Percentiles rank a stretch among this genome's conserved stretches.
Evolutionary conservation across 1,140 invertebrate species (phyloP).

Genomic region (Tetramorium simillimum): DNA sequence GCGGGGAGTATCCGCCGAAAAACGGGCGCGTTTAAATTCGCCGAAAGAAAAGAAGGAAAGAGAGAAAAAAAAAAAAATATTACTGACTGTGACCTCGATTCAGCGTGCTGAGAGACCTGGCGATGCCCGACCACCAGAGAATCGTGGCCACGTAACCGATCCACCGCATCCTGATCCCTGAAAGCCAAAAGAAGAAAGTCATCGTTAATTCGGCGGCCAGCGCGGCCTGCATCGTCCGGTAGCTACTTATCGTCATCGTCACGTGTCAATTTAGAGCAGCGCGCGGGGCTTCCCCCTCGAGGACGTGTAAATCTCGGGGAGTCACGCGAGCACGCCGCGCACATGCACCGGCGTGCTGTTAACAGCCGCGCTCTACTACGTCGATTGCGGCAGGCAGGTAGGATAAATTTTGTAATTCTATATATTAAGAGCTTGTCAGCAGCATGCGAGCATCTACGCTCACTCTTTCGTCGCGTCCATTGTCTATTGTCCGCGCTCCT

Average conservation of each 20-base stretch:
- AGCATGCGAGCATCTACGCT: slow-evolving; percentile 10
- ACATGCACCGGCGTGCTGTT: not conserved
- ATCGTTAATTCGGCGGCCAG: not conserved
- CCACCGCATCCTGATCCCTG: slow-evolving; percentile 85
- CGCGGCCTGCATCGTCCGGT: not conserved
- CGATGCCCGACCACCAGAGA: slow-evolving; percentile 85
- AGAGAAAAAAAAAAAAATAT: slow-evolving; percentile 68
- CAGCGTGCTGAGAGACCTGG: slow-evolving; percentile 84
- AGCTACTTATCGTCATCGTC: not conserved
- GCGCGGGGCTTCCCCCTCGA: not conserved
- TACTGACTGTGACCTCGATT: slow-evolving; percentile 85
- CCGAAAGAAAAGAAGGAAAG: slow-evolving; percentile 65
- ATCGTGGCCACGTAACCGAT: slow-evolving; percentile 85
- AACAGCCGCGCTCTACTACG: not conserved
- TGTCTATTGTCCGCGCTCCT: slow-evolving; percentile 50
- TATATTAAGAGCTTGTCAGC: slow-evolving; percentile 14
- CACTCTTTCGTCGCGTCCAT: slow-evolving; percentile 38
- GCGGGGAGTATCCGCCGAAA: slow-evolving; percentile 10
- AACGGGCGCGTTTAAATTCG: slow-evolving; percentile 61
- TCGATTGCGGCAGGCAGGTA: not conserved
- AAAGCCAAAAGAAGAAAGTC: slow-evolving; percentile 72
- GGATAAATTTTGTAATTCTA: slow-evolving; percentile 33
- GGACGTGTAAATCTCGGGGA: slow-evolving; percentile 4
- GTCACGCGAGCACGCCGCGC: slow-evolving; percentile 31
- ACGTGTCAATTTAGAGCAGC: slow-evolving; percentile 3